Conservation (phyloP, 2,113 vertebrate species). For the Zeus faber region DNA sequence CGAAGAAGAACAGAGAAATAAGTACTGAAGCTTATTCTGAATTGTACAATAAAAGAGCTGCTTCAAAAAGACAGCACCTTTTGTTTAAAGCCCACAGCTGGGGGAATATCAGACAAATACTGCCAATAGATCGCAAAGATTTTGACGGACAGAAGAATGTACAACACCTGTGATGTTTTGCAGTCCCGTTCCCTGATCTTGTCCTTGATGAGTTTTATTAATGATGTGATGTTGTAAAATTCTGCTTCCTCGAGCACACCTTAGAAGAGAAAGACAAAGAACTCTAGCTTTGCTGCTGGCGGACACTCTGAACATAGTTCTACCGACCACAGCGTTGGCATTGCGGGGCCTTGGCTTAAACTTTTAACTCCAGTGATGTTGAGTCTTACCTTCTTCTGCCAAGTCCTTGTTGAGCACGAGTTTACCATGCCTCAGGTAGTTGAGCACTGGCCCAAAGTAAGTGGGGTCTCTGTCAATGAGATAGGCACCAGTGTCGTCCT, state of each 20-base stretch:
- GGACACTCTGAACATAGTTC: neutral
- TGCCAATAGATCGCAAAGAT: too few species aligned
- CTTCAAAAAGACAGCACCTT: too few species aligned
- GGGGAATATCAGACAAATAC: too few species aligned
- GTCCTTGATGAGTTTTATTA: constrained; percentile 98
- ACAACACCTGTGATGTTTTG: constrained; percentile 88
- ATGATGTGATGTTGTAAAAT: constrained; percentile 98
- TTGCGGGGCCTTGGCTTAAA: neutral
- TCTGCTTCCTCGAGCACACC: constrained; percentile 97
- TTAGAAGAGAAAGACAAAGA: constrained; percentile 44
- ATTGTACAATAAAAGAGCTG: too few species aligned
- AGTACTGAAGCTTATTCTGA: too few species aligned
- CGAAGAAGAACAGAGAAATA: neutral
- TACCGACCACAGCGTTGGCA: neutral
- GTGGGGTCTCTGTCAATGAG: constrained; percentile 97
- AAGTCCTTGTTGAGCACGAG: constrained; percentile 96
- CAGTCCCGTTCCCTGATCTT: constrained; percentile 96
- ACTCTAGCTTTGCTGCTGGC: neutral
- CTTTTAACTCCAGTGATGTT: neutral
- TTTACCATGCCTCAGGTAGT: constrained; percentile 96
- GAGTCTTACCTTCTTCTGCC: constrained; percentile 91
- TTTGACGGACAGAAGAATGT: neutral
- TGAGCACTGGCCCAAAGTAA: constrained; percentile 96
- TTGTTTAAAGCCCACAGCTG: too few species aligned
- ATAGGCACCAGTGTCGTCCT: constrained; percentile 98